Conservation (phyloP, 2,888 invertebrate species). For the Sicus ferrugineus region DNA sequence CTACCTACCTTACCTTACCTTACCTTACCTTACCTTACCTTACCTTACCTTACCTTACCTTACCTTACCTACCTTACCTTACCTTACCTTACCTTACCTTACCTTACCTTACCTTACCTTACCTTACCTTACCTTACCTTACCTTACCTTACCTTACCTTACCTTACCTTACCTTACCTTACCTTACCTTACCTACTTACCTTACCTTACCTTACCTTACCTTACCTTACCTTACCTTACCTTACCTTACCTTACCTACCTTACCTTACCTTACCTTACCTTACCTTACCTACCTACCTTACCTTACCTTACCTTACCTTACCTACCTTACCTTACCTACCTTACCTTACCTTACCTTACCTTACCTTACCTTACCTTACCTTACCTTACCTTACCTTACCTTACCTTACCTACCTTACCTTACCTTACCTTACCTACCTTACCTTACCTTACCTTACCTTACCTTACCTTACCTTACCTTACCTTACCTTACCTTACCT, state of each 20-base stretch:
- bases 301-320: not conserved
- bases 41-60: not conserved
- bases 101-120: not conserved
- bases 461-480: not conserved
- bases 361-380: not conserved
- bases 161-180: constrained; percentile 13
- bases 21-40: not conserved
- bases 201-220: not conserved
- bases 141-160: constrained; percentile 2
- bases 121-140: not conserved
- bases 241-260: constrained; percentile 7
- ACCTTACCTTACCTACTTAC: constrained; percentile 1
- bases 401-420: not conserved
- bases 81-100: not conserved
- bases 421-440: no score
- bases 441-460: not conserved
- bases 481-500: not conserved
- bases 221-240: not conserved
- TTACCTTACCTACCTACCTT: not conserved
- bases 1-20: constrained; percentile 5
- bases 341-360: constrained; percentile 5
- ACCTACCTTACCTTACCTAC: not conserved
- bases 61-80: not conserved
- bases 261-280: not conserved
- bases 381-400: not conserved